Evolutionary conservation across 2,888 invertebrate genomes (phyloP), one percentile per base, ranked within the genome.

Genomic region (Leptothorax acervorum): DNA sequence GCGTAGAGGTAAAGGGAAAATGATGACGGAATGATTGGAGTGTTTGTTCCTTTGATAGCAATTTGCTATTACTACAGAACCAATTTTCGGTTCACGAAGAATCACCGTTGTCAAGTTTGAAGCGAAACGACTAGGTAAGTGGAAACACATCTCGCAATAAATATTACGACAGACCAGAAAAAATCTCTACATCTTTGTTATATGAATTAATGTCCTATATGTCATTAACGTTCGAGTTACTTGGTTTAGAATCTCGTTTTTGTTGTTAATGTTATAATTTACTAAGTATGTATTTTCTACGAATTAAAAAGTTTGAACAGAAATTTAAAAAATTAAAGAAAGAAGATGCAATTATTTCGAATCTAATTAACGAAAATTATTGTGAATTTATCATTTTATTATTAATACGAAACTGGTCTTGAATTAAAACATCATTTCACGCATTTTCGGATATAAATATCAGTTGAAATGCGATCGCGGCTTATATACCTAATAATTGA

Each of bases 401-500:
- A 45, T 45, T 62, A 48, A 74, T 45, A 23, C 11, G 6, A 57
- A 57, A 18, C 35, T 35, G 35, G 35, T 35, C 35, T 6, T 35
- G 35, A 35, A 35, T 6, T 35, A 5, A 5, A 35, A 5, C 35
- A 35, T 65, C 18, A 53, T 23, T 31, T 48, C 8, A 62, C 11
- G 39, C 15, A n/a, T 3, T 18, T 74, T 18, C 6, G 0, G 5
- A 75, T 45, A 35, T 18, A 12, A 73, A 73, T 42, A 42, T 42
- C 28, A 5, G 12, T 45, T 45, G 31, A 55, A 8, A 42, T 18
- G 11, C 45, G 18, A 74, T 83, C 53, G 42, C 42, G 23, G 31
- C 28, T 85, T 85, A 68, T 51, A 55, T 83, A 23, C 23, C 23
- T 23, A 81, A 3, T 81, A 78, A 87, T 53, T 45, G 42, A 28